Conservation (phyloP, 2,888 invertebrate genomes). For the Drosophila paracracens region DNA sequence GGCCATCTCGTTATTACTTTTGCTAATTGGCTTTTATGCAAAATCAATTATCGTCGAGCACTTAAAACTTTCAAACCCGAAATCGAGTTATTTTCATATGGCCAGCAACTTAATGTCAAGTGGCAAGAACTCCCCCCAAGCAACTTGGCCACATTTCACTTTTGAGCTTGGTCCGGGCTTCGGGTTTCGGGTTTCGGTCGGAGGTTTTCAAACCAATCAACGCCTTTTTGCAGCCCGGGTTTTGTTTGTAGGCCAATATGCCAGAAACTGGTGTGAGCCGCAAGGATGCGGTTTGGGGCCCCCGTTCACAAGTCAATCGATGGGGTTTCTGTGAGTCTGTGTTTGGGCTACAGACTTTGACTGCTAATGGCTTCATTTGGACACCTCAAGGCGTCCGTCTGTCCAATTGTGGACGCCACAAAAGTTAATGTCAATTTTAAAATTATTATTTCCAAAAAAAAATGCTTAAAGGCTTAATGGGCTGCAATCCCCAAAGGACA, state of each 20-base stretch:
- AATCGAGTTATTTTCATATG: conserved; percentile 37
- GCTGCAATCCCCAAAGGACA: conserved; percentile 23
- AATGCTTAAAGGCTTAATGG: conserved; percentile 44
- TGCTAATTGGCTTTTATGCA: conserved; percentile 48
- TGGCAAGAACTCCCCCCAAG: conserved; percentile 7
- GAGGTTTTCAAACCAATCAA: conserved; percentile 56
- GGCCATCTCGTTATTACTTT: conserved; percentile 11
- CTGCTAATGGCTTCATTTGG: conserved; percentile 66
- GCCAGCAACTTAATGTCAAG: conserved; percentile 18
- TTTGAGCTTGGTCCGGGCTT: conserved; percentile 1
- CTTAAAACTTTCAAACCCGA: conserved; percentile 28
- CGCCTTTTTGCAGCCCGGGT: conserved; percentile 44
- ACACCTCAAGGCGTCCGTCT: conserved; percentile 21
- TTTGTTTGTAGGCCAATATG: conserved; percentile 44
- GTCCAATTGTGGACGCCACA: background rate
- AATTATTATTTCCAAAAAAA: conserved; percentile 45
- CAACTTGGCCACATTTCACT: conserved; percentile 37
- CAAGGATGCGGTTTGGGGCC: conserved; percentile 41
- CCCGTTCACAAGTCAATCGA: conserved; percentile 43
- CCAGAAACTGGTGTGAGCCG: conserved; percentile 20
- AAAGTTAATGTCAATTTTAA: conserved; percentile 61
- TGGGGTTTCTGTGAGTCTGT: conserved; percentile 15
- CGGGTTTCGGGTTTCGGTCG: background rate
- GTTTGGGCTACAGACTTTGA: conserved; percentile 34
- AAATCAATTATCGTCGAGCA: conserved; percentile 45